Percentiles rank a stretch among this genome's conserved stretches.
Conservation (phyloP, 2,113 vertebrate species). For the Microtus oregoni region DNA sequence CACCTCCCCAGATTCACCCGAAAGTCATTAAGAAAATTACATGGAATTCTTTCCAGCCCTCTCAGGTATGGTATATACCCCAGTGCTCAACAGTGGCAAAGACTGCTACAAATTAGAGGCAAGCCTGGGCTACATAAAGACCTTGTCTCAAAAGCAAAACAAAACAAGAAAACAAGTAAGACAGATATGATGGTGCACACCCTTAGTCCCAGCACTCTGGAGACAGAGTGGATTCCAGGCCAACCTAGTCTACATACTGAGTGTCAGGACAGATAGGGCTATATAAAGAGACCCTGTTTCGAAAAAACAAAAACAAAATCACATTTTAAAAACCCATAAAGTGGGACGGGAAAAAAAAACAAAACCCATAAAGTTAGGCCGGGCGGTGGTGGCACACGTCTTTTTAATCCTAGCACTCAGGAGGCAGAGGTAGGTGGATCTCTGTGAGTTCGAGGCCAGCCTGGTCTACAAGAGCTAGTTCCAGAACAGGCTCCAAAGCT, state of each 20-base stretch:
- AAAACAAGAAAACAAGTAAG: background rate
- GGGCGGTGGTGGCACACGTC: too few species aligned
- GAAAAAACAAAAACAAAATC: background rate
- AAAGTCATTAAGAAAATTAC: constrained; percentile 19
- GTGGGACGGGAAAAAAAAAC: background rate
- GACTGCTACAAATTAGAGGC: background rate
- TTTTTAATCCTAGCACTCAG: too few species aligned
- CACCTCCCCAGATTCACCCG: background rate
- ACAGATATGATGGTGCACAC: background rate
- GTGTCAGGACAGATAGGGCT: background rate
- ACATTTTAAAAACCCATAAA: background rate
- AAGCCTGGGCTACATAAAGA: background rate
- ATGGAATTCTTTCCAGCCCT: background rate
- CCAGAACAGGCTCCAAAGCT: too few species aligned
- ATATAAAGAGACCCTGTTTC: background rate
- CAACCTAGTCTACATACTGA: background rate
- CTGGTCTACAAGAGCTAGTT: too few species aligned
- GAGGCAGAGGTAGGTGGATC: too few species aligned
- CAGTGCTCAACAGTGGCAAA: background rate
- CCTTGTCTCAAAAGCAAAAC: background rate
- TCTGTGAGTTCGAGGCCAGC: too few species aligned
- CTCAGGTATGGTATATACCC: background rate
- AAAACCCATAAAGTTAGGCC: too few species aligned
- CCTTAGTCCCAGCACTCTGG: background rate
- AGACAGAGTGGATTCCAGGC: background rate